phyloP scores from a whole-genome alignment of 2,797 vertebrate species.

The Galago senegalensis region DNA sequence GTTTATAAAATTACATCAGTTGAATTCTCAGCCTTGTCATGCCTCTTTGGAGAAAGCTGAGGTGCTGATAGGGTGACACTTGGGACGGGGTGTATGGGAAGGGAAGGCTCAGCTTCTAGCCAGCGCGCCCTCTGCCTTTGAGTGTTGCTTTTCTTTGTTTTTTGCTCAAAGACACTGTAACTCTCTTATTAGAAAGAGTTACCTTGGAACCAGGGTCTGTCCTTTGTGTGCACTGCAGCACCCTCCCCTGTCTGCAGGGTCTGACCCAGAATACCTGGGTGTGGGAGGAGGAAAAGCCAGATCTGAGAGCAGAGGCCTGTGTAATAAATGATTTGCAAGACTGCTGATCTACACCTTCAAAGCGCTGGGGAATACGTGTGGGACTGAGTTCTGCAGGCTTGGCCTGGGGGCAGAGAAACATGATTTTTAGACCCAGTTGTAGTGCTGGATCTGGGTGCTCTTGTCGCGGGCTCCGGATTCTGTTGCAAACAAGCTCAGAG shows the following conservation, averaged over 20 bases:
- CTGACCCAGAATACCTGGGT: neutral
- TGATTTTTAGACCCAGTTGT: slow-evolving; percentile 1
- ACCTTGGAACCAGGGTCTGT: neutral
- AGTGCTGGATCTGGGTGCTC: neutral
- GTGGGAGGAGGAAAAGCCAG: neutral
- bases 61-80: neutral
- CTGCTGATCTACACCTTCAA: slow-evolving; percentile 57
- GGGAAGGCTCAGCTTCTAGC: neutral
- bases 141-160: neutral
- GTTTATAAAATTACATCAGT: neutral
- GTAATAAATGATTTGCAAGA: slow-evolving; percentile 43
- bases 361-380: neutral
- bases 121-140: neutral
- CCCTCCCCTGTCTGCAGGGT: neutral
- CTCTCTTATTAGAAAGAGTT: neutral
- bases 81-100: neutral
- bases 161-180: slow-evolving; percentile 22
- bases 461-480: slow-evolving; percentile 36
- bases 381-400: slow-evolving; percentile 24
- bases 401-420: slow-evolving; percentile 10
- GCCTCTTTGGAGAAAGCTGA: neutral
- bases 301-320: neutral
- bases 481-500: slow-evolving; percentile 32
- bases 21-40: neutral
- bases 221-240: neutral